A percentile compares a stretch with the other conserved stretches of the same genome.
Conservation (phyloP, 2,888 invertebrate genomes). For the Meiosimyza platycephala region DNA sequence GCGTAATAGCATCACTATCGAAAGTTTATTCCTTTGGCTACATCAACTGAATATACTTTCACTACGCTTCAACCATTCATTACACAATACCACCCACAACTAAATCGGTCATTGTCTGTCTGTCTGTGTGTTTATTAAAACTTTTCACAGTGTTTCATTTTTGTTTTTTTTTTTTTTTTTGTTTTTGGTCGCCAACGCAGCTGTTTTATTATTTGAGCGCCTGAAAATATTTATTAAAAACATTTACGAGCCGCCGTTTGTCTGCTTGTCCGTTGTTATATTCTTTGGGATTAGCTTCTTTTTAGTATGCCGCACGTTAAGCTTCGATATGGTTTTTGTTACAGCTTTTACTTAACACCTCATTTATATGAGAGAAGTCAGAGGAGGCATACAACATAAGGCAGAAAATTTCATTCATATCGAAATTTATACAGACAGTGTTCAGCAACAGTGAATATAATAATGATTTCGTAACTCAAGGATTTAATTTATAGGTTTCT, state of each 20-base stretch:
- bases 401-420: no score
- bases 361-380: neutral
- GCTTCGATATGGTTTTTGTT: neutral
- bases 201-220: constrained; percentile 17
- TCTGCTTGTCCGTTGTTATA: constrained; percentile 6
- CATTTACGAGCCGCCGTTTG: neutral
- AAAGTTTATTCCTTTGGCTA: no score
- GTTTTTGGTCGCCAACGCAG: neutral
- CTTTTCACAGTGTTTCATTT: neutral
- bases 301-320: neutral
- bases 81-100: neutral
- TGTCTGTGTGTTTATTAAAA: constrained; percentile 1
- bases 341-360: constrained; percentile 24
- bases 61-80: neutral
- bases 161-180: neutral
- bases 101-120: constrained; percentile 4
- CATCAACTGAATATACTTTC: no score
- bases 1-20: no score
- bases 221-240: constrained; percentile 20
- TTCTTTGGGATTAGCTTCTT: constrained; percentile 17
- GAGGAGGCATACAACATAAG: no score
- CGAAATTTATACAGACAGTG: no score
- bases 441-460: no score
- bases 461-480: no score
- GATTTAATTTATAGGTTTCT: no score